Conservation (phyloP, 2,797 vertebrate species). For the Brachymystax lenok region DNA sequence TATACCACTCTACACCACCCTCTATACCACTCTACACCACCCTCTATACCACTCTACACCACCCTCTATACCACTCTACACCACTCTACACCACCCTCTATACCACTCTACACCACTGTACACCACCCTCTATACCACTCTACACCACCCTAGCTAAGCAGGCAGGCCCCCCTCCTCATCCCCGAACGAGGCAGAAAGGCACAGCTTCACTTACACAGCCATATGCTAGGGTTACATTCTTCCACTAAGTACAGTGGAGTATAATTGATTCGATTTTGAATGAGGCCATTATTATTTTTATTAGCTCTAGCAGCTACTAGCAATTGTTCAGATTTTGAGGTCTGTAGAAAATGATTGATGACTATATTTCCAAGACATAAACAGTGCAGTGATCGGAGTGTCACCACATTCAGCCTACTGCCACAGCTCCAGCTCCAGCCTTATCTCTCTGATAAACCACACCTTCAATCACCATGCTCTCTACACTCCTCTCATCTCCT, state of each 20-base stretch:
- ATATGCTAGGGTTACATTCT: neutral
- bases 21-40: no score
- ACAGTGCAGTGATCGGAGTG: neutral
- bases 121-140: neutral
- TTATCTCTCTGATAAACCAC: conserved; percentile 35
- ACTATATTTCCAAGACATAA: neutral
- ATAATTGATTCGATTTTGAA: neutral
- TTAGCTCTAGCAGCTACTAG: neutral
- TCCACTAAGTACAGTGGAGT: no score
- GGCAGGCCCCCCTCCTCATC: no score
- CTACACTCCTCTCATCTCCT: conserved; percentile 53
- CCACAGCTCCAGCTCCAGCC: conserved; percentile 28
- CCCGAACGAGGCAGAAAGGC: neutral
- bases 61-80: no score
- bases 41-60: no score
- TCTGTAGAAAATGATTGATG: neutral
- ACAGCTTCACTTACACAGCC: neutral
- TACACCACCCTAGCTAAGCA: neutral
- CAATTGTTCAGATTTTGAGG: neutral
- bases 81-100: no score
- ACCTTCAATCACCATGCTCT: conserved; percentile 34
- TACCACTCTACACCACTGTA: no score
- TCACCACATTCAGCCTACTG: conserved; percentile 21
- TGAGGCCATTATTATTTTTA: neutral
- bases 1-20: no score